These are phyloP conservation scores for Dichetophora obliterata DNA, from an alignment of 2,888 invertebrate genomes.

Conservation along the genomic window DNA sequence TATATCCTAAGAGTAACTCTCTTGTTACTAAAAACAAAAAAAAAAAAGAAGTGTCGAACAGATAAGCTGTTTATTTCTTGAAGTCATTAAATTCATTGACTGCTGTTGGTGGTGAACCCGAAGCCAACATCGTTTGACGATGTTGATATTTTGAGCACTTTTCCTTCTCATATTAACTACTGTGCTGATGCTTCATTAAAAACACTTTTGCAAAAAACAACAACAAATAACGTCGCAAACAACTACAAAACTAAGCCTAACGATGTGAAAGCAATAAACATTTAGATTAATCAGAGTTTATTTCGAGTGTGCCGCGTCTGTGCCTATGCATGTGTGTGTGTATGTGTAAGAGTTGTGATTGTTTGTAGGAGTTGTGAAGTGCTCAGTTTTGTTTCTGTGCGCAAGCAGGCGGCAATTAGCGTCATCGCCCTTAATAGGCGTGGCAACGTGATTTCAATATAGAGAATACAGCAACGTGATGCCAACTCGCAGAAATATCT, in stretches of 20 bases:
- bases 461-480: background rate
- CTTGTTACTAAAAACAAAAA: too few species aligned
- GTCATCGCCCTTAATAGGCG: slow-evolving; percentile 17
- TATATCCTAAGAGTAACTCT: too few species aligned
- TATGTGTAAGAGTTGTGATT: background rate
- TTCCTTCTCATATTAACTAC: too few species aligned
- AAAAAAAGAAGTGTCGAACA: too few species aligned
- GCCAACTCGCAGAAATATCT: background rate
- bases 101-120: too few species aligned
- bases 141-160: too few species aligned
- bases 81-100: too few species aligned
- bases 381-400: background rate
- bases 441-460: slow-evolving; percentile 16
- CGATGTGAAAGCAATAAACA: slow-evolving; percentile 25
- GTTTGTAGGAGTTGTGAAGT: background rate
- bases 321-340: background rate
- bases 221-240: background rate
- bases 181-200: too few species aligned
- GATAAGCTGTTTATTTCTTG: too few species aligned
- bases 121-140: too few species aligned
- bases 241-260: slow-evolving; percentile 19
- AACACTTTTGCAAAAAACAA: background rate
- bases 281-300: slow-evolving; percentile 9
- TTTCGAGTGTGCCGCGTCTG: background rate
- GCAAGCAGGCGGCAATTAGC: slow-evolving; percentile 11